Evolutionary conservation across 2,797 vertebrate genomes (phyloP).

Genomic region (Enteromius radiatus): DNA sequence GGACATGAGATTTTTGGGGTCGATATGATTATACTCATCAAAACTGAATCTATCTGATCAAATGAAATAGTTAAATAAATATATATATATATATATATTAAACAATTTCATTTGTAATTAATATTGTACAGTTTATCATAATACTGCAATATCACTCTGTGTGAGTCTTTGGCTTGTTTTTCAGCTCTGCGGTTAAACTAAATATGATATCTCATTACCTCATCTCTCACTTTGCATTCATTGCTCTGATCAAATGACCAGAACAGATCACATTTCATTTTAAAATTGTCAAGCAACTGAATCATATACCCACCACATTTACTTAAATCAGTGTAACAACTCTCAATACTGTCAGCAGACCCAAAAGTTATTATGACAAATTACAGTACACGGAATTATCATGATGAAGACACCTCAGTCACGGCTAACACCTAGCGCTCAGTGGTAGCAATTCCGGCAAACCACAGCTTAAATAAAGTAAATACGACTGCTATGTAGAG

Average conservation of each 20-base stretch:
- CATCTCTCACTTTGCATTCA: not conserved
- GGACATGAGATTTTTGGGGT: not conserved
- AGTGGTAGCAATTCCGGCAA: not conserved
- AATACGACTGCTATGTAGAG: not conserved
- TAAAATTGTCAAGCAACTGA: slow-evolving; percentile 1
- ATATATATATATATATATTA: too few species aligned
- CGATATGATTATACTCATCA: not conserved
- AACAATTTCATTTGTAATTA: too few species aligned
- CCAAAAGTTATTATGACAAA: not conserved
- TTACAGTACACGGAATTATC: not conserved
- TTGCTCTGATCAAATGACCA: not conserved
- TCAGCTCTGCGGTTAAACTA: not conserved
- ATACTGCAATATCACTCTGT: not conserved
- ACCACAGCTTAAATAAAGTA: not conserved
- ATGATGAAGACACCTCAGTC: slow-evolving; percentile 20
- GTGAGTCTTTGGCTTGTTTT: not conserved
- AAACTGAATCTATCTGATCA: not conserved
- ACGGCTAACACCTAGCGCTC: not conserved
- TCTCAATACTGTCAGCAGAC: not conserved
- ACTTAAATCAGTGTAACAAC: not conserved
- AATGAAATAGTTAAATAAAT: not conserved
- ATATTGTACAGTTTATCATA: not conserved
- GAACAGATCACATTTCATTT: not conserved
- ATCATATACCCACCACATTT: not conserved
- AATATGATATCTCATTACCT: slow-evolving; percentile 6